phyloP scores from a whole-genome alignment of 2,797 vertebrate genomes.

The Phataginus tricuspis region DNA sequence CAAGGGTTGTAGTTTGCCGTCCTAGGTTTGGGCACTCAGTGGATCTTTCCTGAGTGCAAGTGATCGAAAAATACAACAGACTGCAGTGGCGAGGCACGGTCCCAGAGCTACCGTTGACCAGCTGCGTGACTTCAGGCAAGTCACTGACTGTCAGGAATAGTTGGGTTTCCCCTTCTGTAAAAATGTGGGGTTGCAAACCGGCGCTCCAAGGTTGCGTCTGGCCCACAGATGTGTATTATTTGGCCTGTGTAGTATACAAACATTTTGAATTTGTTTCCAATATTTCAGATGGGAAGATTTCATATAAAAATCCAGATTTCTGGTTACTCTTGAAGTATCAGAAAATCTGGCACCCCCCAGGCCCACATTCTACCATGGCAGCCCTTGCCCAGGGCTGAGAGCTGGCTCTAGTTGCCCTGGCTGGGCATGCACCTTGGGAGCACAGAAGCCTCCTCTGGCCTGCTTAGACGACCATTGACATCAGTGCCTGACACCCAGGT shows the following conservation, averaged over 20 bases:
- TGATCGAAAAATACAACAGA: background rate
- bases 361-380: background rate
- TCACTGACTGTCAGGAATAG: background rate
- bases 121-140: background rate
- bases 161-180: background rate
- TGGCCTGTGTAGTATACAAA: slow-evolving; percentile 48
- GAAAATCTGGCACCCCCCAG: slow-evolving; percentile 17
- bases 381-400: background rate
- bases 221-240: slow-evolving; percentile 68
- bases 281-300: slow-evolving; percentile 58
- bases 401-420: background rate
- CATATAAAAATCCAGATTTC: slow-evolving; percentile 67
- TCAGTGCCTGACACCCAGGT: background rate
- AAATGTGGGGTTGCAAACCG: slow-evolving; percentile 27
- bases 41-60: background rate
- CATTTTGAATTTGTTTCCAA: slow-evolving; percentile 69
- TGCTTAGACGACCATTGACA: rapidly evolving
- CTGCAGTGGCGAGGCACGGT: rapidly evolving
- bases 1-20: background rate
- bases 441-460: background rate
- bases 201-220: slow-evolving; percentile 47
- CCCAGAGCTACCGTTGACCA: background rate
- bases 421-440: background rate
- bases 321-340: slow-evolving; percentile 69
- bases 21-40: background rate